Evolutionary conservation across 2,113 vertebrate species (phyloP).

Genomic region (Macquaria australasica): DNA sequence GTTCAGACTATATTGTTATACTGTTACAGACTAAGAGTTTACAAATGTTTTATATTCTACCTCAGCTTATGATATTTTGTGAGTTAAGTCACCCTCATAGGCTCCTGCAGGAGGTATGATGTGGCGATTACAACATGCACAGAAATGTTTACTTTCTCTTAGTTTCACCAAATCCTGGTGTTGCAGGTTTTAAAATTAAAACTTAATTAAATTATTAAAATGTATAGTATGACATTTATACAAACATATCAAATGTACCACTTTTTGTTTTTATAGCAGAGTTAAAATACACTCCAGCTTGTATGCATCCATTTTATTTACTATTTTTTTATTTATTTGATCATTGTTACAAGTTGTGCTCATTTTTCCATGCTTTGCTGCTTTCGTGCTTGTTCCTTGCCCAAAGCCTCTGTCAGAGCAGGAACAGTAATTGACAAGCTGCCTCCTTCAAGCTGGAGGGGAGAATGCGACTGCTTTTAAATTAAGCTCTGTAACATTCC

Average conservation of each 20-base stretch:
- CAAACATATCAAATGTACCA: not conserved
- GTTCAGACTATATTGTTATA: not conserved
- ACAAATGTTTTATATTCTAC: conserved; percentile 51
- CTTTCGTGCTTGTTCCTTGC: conserved; percentile 59
- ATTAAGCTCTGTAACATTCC: conserved; percentile 67
- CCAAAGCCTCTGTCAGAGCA: conserved; percentile 73
- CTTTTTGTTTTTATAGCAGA: conserved; percentile 9
- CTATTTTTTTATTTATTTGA: conserved; percentile 37
- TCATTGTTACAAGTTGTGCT: conserved; percentile 51
- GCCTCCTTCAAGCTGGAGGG: conserved; percentile 77
- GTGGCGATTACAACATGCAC: not conserved
- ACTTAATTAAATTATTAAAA: not conserved
- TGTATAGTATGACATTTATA: not conserved
- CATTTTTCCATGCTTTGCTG: conserved; percentile 50
- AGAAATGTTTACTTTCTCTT: not conserved
- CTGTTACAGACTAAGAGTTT: conserved; percentile 24
- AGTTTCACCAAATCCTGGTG: not conserved
- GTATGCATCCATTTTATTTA: conserved; percentile 43
- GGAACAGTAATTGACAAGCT: conserved; percentile 78
- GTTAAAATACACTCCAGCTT: conserved; percentile 15
- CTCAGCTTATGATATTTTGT: conserved; percentile 28
- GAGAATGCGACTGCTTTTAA: conserved; percentile 68
- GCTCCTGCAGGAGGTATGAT: not conserved
- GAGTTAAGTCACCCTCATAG: not conserved
- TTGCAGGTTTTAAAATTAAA: not conserved